These are phyloP conservation scores for Drosophila anceps DNA, from an alignment of 2,888 invertebrate species.

Conservation along the genomic window DNA sequence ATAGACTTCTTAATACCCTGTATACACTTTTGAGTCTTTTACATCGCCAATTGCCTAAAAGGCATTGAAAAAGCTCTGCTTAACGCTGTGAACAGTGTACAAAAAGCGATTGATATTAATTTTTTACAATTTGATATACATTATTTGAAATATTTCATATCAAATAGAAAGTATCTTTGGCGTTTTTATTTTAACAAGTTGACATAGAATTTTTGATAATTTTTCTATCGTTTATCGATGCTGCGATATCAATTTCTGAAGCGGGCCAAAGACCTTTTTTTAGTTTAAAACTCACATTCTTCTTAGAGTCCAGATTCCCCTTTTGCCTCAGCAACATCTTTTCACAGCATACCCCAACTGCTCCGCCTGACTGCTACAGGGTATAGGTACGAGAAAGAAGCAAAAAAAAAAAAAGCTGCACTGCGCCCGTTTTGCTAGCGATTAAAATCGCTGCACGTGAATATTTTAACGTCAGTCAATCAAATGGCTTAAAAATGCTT, in stretches of 20 bases:
- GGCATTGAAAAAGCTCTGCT: background rate
- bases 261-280: no score
- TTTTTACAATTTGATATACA: no score
- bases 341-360: background rate
- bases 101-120: no score
- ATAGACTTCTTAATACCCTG: constrained; percentile 1
- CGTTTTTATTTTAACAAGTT: no score
- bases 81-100: background rate
- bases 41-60: background rate
- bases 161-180: background rate
- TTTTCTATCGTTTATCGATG: background rate
- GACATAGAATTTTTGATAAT: no score
- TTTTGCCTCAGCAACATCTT: background rate
- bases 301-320: background rate
- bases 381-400: constrained; percentile 22
- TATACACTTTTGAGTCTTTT: accelerated
- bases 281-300: background rate
- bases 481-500: constrained; percentile 82
- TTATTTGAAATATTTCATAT: no score
- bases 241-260: background rate
- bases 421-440: constrained; percentile 65
- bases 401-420: constrained; percentile 61
- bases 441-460: constrained; percentile 78
- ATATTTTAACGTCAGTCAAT: constrained; percentile 83
- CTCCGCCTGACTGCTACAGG: constrained; percentile 12